Conservation (phyloP, 2,113 vertebrate species). For the Malurus melanocephalus region DNA sequence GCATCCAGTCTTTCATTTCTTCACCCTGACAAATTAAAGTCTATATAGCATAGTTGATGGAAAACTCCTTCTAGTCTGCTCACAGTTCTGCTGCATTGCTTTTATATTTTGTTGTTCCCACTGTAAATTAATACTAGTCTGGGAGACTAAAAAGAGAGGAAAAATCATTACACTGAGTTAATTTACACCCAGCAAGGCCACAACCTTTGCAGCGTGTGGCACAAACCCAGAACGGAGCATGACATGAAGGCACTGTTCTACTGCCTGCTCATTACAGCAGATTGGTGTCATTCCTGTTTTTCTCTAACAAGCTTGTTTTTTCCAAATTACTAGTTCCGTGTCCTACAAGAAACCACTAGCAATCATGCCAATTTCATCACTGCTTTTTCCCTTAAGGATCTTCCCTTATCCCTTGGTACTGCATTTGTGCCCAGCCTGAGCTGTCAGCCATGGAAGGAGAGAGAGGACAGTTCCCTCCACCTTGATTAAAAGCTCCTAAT, state of each 20-base stretch:
- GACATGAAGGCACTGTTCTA: not conserved
- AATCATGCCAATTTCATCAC: conserved; percentile 27
- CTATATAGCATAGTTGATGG: not conserved
- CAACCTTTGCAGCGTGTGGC: not conserved
- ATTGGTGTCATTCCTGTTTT: not conserved
- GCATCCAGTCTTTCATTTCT: not conserved
- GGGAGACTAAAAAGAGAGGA: not conserved
- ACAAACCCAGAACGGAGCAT: not conserved
- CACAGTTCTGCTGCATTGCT: not conserved
- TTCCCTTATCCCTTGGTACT: not conserved
- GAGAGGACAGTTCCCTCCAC: not conserved
- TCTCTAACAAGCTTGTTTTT: conserved; percentile 10
- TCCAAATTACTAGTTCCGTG: not conserved
- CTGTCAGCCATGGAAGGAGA: not conserved
- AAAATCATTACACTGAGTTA: not conserved
- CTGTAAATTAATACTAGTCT: not conserved
- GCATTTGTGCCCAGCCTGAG: not conserved
- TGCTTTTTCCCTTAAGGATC: not conserved
- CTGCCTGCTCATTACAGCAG: not conserved
- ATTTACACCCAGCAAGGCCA: not conserved
- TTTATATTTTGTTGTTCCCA: not conserved
- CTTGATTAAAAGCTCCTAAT: conserved; percentile 3
- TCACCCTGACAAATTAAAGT: not conserved
- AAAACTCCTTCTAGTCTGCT: not conserved
- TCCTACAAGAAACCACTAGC: not conserved